Evolutionary conservation across 2,888 invertebrate genomes (phyloP).

Genomic region (Sturmia bella): DNA sequence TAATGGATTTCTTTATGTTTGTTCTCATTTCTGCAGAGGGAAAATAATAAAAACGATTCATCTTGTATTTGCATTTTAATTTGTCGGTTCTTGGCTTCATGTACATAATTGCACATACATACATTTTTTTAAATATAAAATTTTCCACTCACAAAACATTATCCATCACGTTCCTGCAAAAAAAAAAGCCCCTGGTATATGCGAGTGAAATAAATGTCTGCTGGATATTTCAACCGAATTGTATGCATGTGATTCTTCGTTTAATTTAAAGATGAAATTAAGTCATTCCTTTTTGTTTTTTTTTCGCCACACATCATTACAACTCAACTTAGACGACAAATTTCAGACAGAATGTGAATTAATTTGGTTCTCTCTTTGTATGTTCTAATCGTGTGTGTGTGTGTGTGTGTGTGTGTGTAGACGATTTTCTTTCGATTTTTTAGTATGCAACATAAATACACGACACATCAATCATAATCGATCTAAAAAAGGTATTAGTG

Average conservation of each 20-base stretch:
- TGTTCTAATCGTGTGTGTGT: slow-evolving; percentile 5
- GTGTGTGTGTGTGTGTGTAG: slow-evolving; percentile 15
- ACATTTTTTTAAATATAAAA: background rate
- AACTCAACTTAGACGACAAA: slow-evolving; percentile 51
- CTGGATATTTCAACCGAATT: slow-evolving; percentile 24
- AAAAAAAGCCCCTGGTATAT: background rate
- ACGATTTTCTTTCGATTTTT: slow-evolving; percentile 29
- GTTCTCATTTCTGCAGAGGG: slow-evolving; percentile 34
- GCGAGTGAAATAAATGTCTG: slow-evolving; percentile 32
- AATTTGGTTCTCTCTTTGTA: background rate
- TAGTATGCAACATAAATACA: slow-evolving; percentile 66
- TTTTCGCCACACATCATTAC: slow-evolving; percentile 47
- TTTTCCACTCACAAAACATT: slow-evolving; percentile 11
- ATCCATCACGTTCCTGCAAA: slow-evolving; percentile 51
- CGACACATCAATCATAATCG: slow-evolving; percentile 79
- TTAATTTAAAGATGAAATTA: slow-evolving; percentile 49
- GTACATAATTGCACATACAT: slow-evolving; percentile 50
- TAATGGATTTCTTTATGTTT: slow-evolving; percentile 54
- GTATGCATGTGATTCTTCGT: slow-evolving; percentile 40
- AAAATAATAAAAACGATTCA: slow-evolving; percentile 60
- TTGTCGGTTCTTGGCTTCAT: slow-evolving; percentile 63
- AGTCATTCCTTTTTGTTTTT: slow-evolving; percentile 39
- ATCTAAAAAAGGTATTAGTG: slow-evolving; percentile 74
- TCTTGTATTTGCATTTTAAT: slow-evolving; percentile 72
- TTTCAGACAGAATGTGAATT: background rate